Evolutionary conservation across 2,797 vertebrate species (phyloP).

Genomic region (Protonibea diacanthus): DNA sequence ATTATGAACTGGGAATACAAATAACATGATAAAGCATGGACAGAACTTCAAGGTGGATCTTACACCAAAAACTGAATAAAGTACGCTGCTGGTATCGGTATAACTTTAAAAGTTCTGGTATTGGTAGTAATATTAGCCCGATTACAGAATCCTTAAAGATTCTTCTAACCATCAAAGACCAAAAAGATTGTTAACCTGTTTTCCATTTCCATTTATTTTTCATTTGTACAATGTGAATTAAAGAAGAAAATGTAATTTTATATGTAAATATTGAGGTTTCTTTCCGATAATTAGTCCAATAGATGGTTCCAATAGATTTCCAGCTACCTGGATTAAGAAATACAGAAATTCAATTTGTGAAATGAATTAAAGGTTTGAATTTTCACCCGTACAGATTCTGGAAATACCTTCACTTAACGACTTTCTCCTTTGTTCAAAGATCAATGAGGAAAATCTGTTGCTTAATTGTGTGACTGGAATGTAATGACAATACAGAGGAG

Average conservation of each 20-base stretch:
- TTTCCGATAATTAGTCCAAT: neutral
- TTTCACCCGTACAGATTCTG: too few relatives aligned
- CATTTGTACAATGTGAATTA: neutral
- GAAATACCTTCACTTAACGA: neutral
- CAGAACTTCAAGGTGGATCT: too few relatives aligned
- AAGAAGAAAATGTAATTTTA: neutral
- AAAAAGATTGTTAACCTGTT: neutral
- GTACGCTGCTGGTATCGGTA: too few relatives aligned
- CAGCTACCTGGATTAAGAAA: neutral
- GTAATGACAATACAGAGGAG: neutral
- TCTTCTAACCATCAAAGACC: too few relatives aligned
- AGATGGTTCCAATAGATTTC: neutral
- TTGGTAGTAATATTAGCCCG: too few relatives aligned
- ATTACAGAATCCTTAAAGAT: too few relatives aligned
- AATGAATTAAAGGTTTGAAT: neutral
- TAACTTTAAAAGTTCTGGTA: too few relatives aligned
- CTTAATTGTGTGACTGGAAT: constrained; percentile 12
- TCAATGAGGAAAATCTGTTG: neutral
- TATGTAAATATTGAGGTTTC: neutral
- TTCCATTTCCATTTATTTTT: too few relatives aligned
- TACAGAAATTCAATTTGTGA: neutral
- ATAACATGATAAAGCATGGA: too few relatives aligned
- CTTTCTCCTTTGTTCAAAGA: neutral
- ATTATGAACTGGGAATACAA: too few relatives aligned
- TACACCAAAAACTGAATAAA: too few relatives aligned